Conservation (phyloP, 2,888 invertebrate species). For the Andricus quercusramuli region DNA sequence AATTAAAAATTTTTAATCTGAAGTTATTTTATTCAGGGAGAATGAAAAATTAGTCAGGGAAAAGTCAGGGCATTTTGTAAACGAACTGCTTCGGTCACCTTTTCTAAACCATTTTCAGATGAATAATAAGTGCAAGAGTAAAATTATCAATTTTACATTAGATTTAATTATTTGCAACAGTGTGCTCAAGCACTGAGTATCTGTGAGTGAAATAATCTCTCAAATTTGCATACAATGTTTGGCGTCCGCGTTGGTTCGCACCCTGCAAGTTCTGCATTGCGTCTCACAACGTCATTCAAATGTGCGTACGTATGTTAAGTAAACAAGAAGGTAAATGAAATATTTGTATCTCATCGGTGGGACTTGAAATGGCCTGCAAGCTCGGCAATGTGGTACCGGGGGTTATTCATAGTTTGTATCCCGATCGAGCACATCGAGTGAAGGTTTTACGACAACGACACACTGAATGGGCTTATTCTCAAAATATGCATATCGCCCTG, state of each 20-base stretch:
- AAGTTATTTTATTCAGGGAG: no score
- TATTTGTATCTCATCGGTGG: slow-evolving; percentile 31
- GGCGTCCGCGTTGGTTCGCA: not conserved
- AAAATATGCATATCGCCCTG: slow-evolving; percentile 2
- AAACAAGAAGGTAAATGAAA: slow-evolving; percentile 23
- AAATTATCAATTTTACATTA: no score
- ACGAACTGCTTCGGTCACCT: no score
- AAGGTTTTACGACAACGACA: slow-evolving; percentile 7
- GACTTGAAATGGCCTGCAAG: slow-evolving; percentile 27
- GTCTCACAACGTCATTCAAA: not conserved
- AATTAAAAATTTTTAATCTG: no score
- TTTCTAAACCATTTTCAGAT: no score
- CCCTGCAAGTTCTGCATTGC: not conserved
- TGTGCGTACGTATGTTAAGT: not conserved
- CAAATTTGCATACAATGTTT: not conserved
- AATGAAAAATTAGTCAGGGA: no score
- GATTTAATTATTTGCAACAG: no score
- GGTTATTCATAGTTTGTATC: slow-evolving; percentile 52
- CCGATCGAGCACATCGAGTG: slow-evolving; percentile 41
- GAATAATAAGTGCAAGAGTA: no score
- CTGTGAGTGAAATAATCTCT: no score
- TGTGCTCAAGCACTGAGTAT: no score
- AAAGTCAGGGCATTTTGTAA: no score
- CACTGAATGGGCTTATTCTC: not conserved
- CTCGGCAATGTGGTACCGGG: slow-evolving; percentile 14